These are phyloP conservation scores for Poicephalus meyeri DNA, from an alignment of 2,113 vertebrate genomes.

Conservation along the genomic window DNA sequence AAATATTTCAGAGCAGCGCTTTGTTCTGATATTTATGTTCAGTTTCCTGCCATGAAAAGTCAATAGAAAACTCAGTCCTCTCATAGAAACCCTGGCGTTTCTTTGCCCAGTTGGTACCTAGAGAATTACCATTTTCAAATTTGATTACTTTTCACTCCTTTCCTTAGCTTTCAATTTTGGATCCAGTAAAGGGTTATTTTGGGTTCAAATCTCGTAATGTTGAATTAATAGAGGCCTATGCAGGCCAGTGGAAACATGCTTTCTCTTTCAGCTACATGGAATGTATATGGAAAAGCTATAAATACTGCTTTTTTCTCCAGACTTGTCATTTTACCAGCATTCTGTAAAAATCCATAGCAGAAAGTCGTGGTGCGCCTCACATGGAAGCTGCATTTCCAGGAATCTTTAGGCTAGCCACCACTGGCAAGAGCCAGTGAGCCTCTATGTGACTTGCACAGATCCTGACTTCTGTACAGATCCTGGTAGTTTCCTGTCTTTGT, in stretches of 20 bases:
- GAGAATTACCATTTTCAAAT: neutral
- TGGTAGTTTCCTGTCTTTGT: neutral
- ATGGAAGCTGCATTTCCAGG: neutral
- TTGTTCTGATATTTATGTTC: neutral
- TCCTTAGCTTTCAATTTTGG: neutral
- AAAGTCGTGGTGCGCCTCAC: neutral
- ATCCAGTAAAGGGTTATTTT: neutral
- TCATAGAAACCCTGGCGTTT: neutral
- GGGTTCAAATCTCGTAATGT: neutral
- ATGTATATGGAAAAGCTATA: neutral
- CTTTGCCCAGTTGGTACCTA: neutral
- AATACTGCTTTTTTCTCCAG: neutral
- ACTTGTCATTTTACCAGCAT: neutral
- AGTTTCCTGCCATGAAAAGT: neutral
- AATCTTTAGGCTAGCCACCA: neutral
- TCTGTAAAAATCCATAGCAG: neutral
- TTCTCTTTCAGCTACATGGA: neutral
- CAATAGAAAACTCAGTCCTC: neutral
- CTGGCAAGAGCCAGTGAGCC: neutral
- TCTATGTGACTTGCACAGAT: neutral
- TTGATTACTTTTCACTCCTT: neutral
- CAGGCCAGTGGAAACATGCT: neutral
- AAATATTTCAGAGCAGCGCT: neutral
- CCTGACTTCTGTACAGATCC: neutral
- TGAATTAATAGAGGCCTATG: neutral